Evolutionary conservation across 2,888 invertebrate genomes (phyloP).

Genomic region (Nysson spinosus): DNA sequence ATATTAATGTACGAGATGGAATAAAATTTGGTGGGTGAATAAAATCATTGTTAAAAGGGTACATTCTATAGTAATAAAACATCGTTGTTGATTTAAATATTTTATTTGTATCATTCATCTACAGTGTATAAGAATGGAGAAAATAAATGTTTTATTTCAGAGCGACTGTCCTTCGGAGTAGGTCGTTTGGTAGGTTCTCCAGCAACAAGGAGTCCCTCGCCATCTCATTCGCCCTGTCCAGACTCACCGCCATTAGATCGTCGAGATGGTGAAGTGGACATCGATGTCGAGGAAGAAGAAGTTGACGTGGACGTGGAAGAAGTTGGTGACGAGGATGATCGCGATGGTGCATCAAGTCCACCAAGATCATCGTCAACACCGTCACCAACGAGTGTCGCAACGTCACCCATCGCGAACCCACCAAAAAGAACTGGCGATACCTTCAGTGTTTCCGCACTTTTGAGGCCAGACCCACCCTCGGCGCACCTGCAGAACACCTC

Average conservation of each 20-base stretch:
- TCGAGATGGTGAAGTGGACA: conserved; percentile 72
- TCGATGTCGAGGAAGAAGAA: conserved; percentile 72
- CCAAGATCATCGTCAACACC: conserved; percentile 70
- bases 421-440: conserved; percentile 82
- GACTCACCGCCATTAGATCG: conserved; percentile 72
- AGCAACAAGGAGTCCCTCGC: conserved; percentile 70
- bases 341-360: conserved; percentile 69
- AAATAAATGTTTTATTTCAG: conserved; percentile 78
- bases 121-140: neutral
- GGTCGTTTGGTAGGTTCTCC: conserved; percentile 84
- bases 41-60: too few relatives aligned
- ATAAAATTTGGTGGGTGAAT: too few relatives aligned
- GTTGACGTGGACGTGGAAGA: conserved; percentile 75
- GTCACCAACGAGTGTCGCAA: conserved; percentile 66
- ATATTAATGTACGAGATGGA: too few relatives aligned
- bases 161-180: conserved; percentile 91
- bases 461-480: conserved; percentile 88
- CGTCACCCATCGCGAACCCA: conserved; percentile 63
- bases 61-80: too few relatives aligned
- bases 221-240: conserved; percentile 72
- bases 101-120: neutral
- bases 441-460: conserved; percentile 89
- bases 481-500: conserved; percentile 79
- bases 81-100: too few relatives aligned
- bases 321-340: conserved; percentile 73